Percentiles rank a stretch among this genome's conserved stretches.
Evolutionary conservation across 2,888 invertebrate species (phyloP).

Genomic region (Phortica magna): DNA sequence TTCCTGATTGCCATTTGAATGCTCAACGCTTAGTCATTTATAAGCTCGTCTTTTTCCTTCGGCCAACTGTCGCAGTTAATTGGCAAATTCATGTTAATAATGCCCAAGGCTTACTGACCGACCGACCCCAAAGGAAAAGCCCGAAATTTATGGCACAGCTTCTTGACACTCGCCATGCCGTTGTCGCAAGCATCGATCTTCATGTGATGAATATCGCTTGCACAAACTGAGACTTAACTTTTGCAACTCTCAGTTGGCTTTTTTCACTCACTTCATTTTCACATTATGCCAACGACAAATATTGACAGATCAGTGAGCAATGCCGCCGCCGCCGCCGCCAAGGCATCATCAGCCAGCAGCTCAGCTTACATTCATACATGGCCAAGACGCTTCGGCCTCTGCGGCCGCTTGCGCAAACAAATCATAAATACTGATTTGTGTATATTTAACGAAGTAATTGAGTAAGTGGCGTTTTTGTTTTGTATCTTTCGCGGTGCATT

Average conservation of each 20-base stretch:
- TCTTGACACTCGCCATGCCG: no score
- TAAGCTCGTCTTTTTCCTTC: conserved; percentile 53
- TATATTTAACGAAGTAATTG: conserved; percentile 72
- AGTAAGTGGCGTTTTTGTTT: conserved; percentile 60
- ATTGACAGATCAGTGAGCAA: conserved; percentile 54
- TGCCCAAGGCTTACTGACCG: neutral
- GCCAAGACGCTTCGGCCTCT: no score
- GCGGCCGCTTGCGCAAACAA: conserved; percentile 56
- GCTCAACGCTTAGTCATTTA: conserved; percentile 43
- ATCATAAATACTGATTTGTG: conserved; percentile 66
- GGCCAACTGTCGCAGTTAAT: conserved; percentile 71
- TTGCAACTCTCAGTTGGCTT: neutral
- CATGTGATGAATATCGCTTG: neutral
- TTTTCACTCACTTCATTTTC: conserved; percentile 20
- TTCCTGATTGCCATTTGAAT: conserved; percentile 61
- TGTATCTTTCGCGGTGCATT: neutral
- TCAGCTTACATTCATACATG: no score
- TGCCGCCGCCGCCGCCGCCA: neutral
- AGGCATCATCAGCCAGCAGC: conserved; percentile 43
- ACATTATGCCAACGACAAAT: conserved; percentile 62
- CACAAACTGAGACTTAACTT: neutral
- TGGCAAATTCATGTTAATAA: conserved; percentile 56
- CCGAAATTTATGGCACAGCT: neutral
- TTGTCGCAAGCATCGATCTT: neutral
- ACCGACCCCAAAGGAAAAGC: neutral